Evolutionary conservation across 1,140 invertebrate species (phyloP).

Genomic region (Solenopsis fugax): DNA sequence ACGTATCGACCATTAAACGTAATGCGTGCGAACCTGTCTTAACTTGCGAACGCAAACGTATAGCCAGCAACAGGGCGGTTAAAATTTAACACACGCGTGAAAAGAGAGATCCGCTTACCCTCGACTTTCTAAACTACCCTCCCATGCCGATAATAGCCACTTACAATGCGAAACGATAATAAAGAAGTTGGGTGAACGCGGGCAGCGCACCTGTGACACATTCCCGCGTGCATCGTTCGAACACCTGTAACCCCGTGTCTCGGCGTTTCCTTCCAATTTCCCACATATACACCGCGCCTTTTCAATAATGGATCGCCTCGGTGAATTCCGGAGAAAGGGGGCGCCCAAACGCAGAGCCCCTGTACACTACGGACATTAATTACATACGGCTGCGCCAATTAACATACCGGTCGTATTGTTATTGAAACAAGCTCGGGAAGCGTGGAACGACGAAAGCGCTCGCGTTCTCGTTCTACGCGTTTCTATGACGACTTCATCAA

Average conservation of each 20-base stretch:
- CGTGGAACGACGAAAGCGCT: constrained; percentile 43
- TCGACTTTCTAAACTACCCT: constrained; percentile 47
- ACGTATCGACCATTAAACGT: neutral
- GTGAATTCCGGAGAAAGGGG: constrained; percentile 51
- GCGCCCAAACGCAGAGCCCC: constrained; percentile 29
- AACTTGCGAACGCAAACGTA: neutral
- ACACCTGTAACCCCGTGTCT: constrained; percentile 81
- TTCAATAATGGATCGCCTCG: constrained; percentile 69
- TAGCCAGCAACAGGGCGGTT: neutral
- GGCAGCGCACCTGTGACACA: constrained; percentile 82
- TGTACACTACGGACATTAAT: constrained; percentile 34
- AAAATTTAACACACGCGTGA: constrained; percentile 18
- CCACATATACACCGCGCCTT: constrained; percentile 76
- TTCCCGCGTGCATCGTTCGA: constrained; percentile 82
- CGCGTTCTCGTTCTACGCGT: neutral
- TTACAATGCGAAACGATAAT: constrained; percentile 80
- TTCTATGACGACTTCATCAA: constrained; percentile 43
- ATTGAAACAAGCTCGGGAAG: constrained; percentile 40
- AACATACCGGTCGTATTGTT: constrained; percentile 52
- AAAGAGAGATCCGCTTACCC: constrained; percentile 38
- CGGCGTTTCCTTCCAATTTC: constrained; percentile 78
- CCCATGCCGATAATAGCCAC: constrained; percentile 74
- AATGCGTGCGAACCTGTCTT: constrained; percentile 16
- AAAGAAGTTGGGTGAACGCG: constrained; percentile 63
- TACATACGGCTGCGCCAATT: constrained; percentile 36